A percentile compares a stretch with the other conserved stretches of the same genome.
Conservation (phyloP, 2,797 vertebrate species). For the Urophycis tenuis region DNA sequence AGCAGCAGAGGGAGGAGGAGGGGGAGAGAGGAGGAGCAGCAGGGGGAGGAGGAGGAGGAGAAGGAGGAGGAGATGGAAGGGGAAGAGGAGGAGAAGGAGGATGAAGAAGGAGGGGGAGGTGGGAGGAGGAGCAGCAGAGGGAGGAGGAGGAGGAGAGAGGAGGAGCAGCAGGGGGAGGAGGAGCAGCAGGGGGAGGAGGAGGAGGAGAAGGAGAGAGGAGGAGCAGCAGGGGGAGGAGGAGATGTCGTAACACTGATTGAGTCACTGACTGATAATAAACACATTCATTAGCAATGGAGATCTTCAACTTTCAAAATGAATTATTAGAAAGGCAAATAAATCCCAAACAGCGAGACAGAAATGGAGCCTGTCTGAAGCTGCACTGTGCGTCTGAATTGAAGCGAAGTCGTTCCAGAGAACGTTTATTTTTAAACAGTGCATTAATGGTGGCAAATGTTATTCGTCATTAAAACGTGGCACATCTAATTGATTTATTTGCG, state of each 20-base stretch:
- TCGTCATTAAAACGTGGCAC: not conserved
- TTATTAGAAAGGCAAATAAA: not conserved
- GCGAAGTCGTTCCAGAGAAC: not conserved
- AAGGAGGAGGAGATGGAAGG: too few species aligned
- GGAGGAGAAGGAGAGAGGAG: too few species aligned
- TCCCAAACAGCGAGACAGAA: too few species aligned
- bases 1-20: not conserved
- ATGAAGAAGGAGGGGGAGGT: too few species aligned
- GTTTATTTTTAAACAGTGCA: not conserved
- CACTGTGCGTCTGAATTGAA: not conserved
- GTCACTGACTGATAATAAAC: not conserved
- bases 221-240: not conserved
- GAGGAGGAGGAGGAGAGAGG: too few species aligned
- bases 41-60: too few species aligned
- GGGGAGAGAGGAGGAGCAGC: not conserved
- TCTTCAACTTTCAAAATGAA: not conserved
- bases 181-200: too few species aligned
- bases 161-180: too few species aligned
- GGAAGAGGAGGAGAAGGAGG: too few species aligned
- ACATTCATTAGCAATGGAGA: not conserved
- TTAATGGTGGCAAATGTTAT: not conserved
- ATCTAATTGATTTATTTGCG: not conserved
- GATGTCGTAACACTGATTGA: not conserved
- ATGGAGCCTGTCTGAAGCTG: not conserved
- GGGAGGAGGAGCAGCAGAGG: too few species aligned